Conservation (phyloP, 2,797 vertebrate species). For the Halcyon smyrnensis region DNA sequence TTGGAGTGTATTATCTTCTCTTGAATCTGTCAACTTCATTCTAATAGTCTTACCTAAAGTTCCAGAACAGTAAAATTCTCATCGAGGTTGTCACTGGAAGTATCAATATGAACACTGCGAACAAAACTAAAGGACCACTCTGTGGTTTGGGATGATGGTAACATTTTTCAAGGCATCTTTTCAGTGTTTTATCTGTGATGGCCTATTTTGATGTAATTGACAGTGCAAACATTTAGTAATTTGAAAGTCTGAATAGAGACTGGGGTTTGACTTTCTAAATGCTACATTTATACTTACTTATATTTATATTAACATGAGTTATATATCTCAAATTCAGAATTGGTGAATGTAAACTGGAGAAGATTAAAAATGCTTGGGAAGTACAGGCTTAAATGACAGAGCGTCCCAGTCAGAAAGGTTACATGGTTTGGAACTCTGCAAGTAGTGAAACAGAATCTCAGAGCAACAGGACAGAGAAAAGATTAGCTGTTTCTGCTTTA, state of each 20-base stretch:
- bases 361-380: not conserved
- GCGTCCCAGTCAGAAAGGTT: not conserved
- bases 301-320: not conserved
- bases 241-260: not conserved
- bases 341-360: not conserved
- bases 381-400: not conserved
- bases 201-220: not conserved
- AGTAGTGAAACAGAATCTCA: not conserved
- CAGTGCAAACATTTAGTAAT: not conserved
- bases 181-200: not conserved
- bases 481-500: not conserved
- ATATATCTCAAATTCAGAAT: not conserved
- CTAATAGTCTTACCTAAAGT: not conserved
- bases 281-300: not conserved
- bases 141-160: not conserved
- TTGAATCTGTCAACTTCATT: not conserved
- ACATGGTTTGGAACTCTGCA: not conserved
- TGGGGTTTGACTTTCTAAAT: not conserved
- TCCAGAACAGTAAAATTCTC: not conserved
- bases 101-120: not conserved
- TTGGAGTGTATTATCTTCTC: not conserved
- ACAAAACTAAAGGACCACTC: not conserved
- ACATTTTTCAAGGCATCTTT: not conserved
- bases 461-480: not conserved
- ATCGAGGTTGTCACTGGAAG: not conserved